phyloP scores from a whole-genome alignment of 1,140 invertebrate species.

The Caerostris extrusa region DNA sequence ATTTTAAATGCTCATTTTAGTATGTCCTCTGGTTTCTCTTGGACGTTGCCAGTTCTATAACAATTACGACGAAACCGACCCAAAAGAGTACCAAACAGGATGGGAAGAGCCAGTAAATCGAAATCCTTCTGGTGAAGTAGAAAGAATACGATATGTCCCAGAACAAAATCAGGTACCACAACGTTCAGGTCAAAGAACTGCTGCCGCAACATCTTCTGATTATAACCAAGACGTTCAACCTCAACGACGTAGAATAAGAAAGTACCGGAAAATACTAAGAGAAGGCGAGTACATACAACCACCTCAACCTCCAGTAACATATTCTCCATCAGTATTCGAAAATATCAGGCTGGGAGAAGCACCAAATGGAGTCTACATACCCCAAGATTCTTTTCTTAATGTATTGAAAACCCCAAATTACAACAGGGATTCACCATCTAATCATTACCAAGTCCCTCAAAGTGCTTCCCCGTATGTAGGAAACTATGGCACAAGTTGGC shows the following conservation, averaged over 20 bases:
- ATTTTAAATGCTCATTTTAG: neutral
- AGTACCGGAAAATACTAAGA: conserved; percentile 16
- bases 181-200: neutral
- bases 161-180: neutral
- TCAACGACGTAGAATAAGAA: conserved; percentile 13
- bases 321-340: conserved; percentile 62
- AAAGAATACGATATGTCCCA: neutral
- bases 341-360: conserved; percentile 66
- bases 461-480: neutral
- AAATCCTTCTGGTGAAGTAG: conserved; percentile 18
- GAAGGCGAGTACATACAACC: conserved; percentile 22
- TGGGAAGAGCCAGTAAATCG: neutral
- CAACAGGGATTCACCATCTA: neutral
- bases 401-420: conserved; percentile 30
- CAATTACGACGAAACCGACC: conserved; percentile 60
- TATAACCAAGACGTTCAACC: neutral
- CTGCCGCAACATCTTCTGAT: neutral
- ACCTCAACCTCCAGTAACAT: conserved; percentile 31
- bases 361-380: conserved; percentile 63
- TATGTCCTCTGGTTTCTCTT: neutral
- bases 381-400: conserved; percentile 70
- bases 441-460: neutral
- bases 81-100: neutral
- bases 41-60: conserved; percentile 57
- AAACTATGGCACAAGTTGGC: neutral